A percentile compares a stretch with the other conserved stretches of the same genome.
These are phyloP conservation scores for Cordylochernes scorpioides DNA, from an alignment of 2,888 invertebrate genomes.

Conservation along the genomic window DNA sequence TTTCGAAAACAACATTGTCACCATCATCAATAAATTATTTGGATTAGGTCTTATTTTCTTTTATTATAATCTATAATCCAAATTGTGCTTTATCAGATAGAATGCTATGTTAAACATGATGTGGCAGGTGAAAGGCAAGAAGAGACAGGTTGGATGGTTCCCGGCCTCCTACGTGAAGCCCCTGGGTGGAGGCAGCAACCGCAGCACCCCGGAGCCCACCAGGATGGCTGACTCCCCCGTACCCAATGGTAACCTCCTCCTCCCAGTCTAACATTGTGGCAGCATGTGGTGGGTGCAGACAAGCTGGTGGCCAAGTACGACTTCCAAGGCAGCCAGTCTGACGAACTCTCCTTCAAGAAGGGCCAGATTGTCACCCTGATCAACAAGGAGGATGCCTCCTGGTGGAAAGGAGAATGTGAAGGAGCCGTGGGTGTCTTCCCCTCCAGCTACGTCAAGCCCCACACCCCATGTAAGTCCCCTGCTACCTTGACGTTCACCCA, in stretches of 20 bases:
- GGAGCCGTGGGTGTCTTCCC: conserved; percentile 75
- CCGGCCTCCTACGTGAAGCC: conserved; percentile 86
- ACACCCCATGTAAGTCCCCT: conserved; percentile 8
- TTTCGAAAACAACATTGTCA: too few species aligned
- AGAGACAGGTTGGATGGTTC: conserved; percentile 89
- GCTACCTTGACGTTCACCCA: background rate
- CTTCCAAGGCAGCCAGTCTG: conserved; percentile 75
- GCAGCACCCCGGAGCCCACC: conserved; percentile 23
- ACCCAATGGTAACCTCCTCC: too few species aligned
- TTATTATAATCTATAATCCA: background rate
- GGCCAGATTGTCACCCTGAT: conserved; percentile 69
- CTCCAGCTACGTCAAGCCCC: conserved; percentile 61
- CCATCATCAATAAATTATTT: too few species aligned
- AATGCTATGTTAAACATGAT: background rate
- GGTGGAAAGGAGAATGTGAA: conserved; percentile 87
- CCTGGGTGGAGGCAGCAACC: conserved; percentile 18
- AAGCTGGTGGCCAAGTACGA: conserved; percentile 76
- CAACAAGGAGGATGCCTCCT: conserved; percentile 73
- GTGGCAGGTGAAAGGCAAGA: conserved; percentile 39
- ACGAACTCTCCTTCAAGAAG: conserved; percentile 73
- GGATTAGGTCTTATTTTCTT: too few species aligned
- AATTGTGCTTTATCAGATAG: background rate
- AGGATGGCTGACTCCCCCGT: too few species aligned
- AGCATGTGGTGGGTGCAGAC: too few species aligned
- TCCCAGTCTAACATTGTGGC: too few species aligned